Percentiles rank a stretch among this genome's conserved stretches.
These are phyloP conservation scores for Poicephalus meyeri DNA, from an alignment of 2,113 vertebrate species.

Conservation along the genomic window DNA sequence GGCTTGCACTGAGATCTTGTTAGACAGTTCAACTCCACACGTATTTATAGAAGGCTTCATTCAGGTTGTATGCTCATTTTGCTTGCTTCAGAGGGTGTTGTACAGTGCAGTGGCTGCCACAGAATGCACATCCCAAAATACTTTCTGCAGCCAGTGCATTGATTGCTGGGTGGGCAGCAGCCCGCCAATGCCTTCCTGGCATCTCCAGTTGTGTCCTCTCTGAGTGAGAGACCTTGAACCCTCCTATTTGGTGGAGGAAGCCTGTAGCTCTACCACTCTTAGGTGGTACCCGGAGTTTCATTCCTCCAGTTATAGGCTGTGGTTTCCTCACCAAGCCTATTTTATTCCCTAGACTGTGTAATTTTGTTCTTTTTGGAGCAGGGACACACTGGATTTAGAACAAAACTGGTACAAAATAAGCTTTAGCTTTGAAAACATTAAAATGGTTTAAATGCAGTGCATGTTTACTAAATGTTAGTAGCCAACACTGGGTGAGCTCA, in stretches of 20 bases:
- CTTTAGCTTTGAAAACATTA: background rate
- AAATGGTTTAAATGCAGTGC: background rate
- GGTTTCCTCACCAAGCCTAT: constrained; percentile 1
- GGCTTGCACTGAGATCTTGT: background rate
- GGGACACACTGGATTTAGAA: background rate
- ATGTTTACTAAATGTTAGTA: background rate
- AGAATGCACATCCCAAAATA: background rate
- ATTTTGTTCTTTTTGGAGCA: constrained; percentile 31
- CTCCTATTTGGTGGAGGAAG: background rate
- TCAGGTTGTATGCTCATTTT: background rate
- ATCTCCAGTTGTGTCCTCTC: background rate
- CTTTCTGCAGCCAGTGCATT: background rate
- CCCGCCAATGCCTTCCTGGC: background rate
- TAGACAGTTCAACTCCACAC: background rate
- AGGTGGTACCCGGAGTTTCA: background rate
- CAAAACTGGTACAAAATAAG: background rate
- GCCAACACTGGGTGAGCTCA: background rate
- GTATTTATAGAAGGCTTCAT: background rate
- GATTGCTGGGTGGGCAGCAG: background rate
- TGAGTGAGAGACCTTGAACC: background rate
- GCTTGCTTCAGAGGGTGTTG: background rate
- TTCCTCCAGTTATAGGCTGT: background rate
- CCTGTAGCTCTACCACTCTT: background rate
- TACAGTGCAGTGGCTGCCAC: background rate
- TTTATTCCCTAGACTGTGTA: constrained; percentile 6